Percentiles rank a stretch among this genome's conserved stretches.
phyloP scores from a whole-genome alignment of 2,113 vertebrate genomes.

The Poeciliopsis prolifica region DNA sequence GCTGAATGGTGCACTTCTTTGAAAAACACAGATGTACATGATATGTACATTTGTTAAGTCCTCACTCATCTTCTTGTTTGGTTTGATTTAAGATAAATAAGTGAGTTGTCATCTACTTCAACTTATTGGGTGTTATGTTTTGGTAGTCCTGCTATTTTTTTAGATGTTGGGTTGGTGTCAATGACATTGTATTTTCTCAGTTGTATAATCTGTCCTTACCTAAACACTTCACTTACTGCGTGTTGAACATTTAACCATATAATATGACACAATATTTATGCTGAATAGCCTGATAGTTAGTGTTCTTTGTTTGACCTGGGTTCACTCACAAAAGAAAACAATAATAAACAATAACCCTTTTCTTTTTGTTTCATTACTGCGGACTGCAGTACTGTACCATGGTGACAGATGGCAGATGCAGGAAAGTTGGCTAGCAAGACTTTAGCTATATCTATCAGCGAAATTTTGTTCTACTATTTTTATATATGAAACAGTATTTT shows the following conservation, averaged over 20 bases:
- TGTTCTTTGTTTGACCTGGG: neutral
- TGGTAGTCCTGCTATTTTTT: neutral
- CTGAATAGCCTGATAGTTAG: neutral
- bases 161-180: neutral
- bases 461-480: neutral
- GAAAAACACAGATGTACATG: neutral
- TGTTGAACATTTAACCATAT: neutral
- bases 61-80: neutral
- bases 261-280: constrained; percentile 15
- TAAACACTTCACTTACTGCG: neutral
- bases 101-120: neutral
- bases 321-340: neutral
- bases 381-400: constrained; percentile 8
- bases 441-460: neutral
- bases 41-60: neutral
- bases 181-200: neutral
- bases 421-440: neutral
- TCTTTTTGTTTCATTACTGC: neutral
- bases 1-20: neutral
- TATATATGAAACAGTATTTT: constrained; percentile 4
- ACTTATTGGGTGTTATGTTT: neutral
- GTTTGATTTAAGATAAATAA: constrained; percentile 4
- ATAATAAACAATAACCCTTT: neutral
- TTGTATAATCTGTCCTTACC: constrained; percentile 10
- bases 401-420: neutral